Conservation (phyloP, 2,797 vertebrate genomes). For the Cuniculus paca region DNA sequence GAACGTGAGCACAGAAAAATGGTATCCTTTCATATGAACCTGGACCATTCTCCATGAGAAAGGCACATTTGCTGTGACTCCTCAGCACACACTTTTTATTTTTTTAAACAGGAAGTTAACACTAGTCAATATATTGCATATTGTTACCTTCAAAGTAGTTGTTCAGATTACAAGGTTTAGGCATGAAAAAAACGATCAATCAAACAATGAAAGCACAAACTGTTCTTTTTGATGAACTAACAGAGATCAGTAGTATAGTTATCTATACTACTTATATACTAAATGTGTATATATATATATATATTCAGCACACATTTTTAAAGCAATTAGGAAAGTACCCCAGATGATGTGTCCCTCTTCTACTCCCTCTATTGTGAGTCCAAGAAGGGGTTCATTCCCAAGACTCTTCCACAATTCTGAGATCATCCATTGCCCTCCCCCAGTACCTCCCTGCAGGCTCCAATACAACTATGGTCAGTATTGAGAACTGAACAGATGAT, state of each 20-base stretch:
- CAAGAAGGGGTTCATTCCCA: not conserved
- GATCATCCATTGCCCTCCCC: conserved; percentile 48
- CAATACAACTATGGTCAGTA: conserved; percentile 68
- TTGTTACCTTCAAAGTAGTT: too few relatives aligned
- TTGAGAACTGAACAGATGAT: conserved; percentile 80
- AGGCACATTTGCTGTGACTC: not conserved
- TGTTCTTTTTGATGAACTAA: too few relatives aligned
- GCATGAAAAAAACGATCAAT: too few relatives aligned
- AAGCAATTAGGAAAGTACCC: not conserved
- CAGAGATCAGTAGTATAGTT: too few relatives aligned
- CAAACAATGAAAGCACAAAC: too few relatives aligned
- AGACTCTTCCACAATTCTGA: not conserved
- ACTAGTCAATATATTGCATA: too few relatives aligned
- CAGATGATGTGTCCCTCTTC: not conserved
- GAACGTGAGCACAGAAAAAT: conserved; percentile 6
- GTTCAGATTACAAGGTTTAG: too few relatives aligned
- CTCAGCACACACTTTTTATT: not conserved
- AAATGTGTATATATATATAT: too few relatives aligned
- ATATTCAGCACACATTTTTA: not conserved
- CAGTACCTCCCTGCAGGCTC: conserved; percentile 81
- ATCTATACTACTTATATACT: too few relatives aligned
- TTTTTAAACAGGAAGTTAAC: too few relatives aligned
- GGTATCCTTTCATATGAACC: not conserved
- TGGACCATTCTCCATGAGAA: not conserved
- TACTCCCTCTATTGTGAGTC: not conserved